Base-by-base conservation (phyloP, 2,797 vertebrate species). In the Crax fasciolata region DNA sequence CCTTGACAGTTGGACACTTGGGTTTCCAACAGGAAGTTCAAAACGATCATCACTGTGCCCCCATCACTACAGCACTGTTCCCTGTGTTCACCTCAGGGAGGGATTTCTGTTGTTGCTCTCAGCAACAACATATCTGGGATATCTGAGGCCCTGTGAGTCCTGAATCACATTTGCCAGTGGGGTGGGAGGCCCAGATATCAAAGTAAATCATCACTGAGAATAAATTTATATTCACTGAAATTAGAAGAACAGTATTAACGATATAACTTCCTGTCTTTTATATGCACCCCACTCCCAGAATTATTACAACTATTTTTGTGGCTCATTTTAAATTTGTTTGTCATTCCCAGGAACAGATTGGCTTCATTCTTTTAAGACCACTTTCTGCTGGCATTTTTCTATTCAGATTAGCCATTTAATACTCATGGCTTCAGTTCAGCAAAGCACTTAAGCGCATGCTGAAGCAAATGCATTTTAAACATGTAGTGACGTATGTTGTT, bases 351-450 rank as follows among this genome's bases (percentile, higher is more conserved):
- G 67, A 91, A 90, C 55, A 73, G 59, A 89, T 79, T 79, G 44
- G 72, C 91, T 96, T 91, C 32, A 25, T 90, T 84, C 51, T 94
- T 94, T 84, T 70, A 86, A 73, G 52, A 71, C 51, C 59, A 63
- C 71, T 78, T 57, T 90, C 43, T 43, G 67, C 79, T 92, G 67
- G 63, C 85, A 79, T 88, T 93, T 76, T 91, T 39, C 62, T 54
- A 59, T 91, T 94, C 80, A 52, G 61, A 73, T 94, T 82, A 89
- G 57, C 73, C 77, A 76, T 90, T 91, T 88, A 88, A 79, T 68
- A 76, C 58, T 76, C 54, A 84, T 51, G 55, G 90, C 93, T 90
- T 91, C 68, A 57, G 78, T 95, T 95, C 91, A 96, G 87, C 68
- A 94, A 74, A 94, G 68, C 78, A 91, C 86, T 96, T 93, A 88